Conservation (phyloP, 2,113 vertebrate species). For the Cynopterus brachyotis region DNA sequence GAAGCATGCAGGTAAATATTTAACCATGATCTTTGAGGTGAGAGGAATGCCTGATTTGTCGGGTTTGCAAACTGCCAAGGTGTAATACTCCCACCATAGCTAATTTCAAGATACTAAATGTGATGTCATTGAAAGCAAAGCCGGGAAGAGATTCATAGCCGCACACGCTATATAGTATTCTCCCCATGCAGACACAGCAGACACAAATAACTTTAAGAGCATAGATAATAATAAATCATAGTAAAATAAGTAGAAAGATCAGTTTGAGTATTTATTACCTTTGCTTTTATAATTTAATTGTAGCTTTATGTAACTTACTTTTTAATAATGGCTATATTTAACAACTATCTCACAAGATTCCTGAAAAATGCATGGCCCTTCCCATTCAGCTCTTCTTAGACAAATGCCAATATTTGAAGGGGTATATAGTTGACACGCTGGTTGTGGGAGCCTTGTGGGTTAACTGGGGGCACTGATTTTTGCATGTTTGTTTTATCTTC, state of each 20-base stretch:
- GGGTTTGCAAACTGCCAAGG: background rate
- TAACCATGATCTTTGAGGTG: background rate
- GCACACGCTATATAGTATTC: background rate
- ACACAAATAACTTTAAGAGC: background rate
- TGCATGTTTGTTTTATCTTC: background rate
- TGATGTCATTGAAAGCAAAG: background rate
- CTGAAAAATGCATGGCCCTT: background rate
- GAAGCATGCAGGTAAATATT: background rate
- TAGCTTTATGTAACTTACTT: background rate
- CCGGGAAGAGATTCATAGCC: background rate
- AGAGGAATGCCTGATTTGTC: background rate
- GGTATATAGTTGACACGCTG: background rate
- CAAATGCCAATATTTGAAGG: background rate
- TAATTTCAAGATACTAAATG: background rate
- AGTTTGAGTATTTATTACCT: background rate
- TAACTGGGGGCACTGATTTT: background rate
- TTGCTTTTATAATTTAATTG: conserved; percentile 4
- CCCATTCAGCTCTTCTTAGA: background rate
- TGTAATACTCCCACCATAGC: background rate
- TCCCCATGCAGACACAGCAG: background rate
- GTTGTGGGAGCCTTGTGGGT: background rate
- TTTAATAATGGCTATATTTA: conserved; percentile 4
- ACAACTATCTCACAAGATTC: background rate
- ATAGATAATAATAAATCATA: background rate
- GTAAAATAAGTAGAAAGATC: background rate